Evolutionary conservation across 1,140 invertebrate genomes (phyloP).

Genomic region (Acromyrmex heyeri): DNA sequence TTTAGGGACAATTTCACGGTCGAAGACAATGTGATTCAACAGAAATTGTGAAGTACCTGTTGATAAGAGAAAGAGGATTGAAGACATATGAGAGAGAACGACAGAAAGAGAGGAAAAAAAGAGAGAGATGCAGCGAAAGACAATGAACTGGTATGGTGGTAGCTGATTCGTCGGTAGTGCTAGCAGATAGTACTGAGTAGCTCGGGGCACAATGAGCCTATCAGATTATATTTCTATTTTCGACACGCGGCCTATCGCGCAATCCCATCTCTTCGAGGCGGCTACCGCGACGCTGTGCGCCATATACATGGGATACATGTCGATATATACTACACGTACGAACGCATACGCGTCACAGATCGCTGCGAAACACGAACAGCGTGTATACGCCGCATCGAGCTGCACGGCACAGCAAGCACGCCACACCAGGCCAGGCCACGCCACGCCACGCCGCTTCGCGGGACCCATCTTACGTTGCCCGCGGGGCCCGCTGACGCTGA

Average conservation of each 20-base stretch:
- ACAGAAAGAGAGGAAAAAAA: slow-evolving; percentile 26
- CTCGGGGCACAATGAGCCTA: slow-evolving; percentile 86
- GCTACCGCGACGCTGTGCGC: slow-evolving; percentile 81
- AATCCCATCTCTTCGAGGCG: slow-evolving; percentile 84
- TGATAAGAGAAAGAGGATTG: slow-evolving; percentile 15
- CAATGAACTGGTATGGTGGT: slow-evolving; percentile 51
- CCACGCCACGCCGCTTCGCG: slow-evolving; percentile 47
- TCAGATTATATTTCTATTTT: slow-evolving; percentile 87
- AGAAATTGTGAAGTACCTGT: slow-evolving; percentile 10
- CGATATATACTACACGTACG: slow-evolving; percentile 46
- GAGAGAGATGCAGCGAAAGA: slow-evolving; percentile 52
- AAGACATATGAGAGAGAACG: not conserved
- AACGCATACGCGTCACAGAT: slow-evolving; percentile 37
- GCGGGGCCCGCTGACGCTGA: slow-evolving; percentile 22
- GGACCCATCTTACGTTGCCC: slow-evolving; percentile 58
- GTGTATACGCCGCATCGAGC: not conserved
- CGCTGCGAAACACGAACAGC: slow-evolving; percentile 49
- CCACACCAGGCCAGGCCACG: not conserved
- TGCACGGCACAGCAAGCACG: slow-evolving; percentile 31
- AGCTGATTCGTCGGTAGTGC: slow-evolving; percentile 77
- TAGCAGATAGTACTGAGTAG: slow-evolving; percentile 82
- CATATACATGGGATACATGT: slow-evolving; percentile 26
- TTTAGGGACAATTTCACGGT: not conserved
- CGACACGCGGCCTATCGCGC: slow-evolving; percentile 85
- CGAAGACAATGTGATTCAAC: slow-evolving; percentile 25